These are phyloP conservation scores for Callimorpha dominula DNA, from an alignment of 2,888 invertebrate genomes.

Conservation along the genomic window DNA sequence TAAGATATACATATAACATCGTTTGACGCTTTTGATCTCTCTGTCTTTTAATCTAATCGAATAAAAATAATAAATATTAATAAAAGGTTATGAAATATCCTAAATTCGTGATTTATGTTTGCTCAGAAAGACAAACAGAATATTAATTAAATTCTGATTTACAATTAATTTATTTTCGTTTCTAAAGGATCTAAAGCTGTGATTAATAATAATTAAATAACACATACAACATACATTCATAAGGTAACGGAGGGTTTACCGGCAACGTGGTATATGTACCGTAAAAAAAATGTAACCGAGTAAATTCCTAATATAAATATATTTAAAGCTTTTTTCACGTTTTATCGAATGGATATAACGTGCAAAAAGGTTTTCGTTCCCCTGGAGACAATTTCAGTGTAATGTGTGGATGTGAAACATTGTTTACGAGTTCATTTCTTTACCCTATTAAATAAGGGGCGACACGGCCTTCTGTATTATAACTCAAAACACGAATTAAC, in stretches of 20 bases:
- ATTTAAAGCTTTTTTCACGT: slow-evolving; percentile 47
- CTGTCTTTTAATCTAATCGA: too few species aligned
- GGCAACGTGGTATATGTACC: slow-evolving; percentile 24
- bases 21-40: neutral
- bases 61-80: neutral
- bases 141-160: neutral
- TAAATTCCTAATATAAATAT: slow-evolving; percentile 28
- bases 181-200: neutral
- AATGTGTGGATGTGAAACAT: slow-evolving; percentile 40
- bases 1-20: neutral
- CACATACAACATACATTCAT: slow-evolving; percentile 19
- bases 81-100: neutral
- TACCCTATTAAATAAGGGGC: slow-evolving; percentile 21
- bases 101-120: neutral
- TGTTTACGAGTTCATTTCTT: slow-evolving; percentile 33
- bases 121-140: neutral
- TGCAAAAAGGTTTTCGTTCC: slow-evolving; percentile 53
- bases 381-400: slow-evolving; percentile 43
- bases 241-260: slow-evolving; percentile 23
- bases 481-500: neutral
- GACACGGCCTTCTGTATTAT: slow-evolving; percentile 1
- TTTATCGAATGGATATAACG: slow-evolving; percentile 52
- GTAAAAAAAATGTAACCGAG: slow-evolving; percentile 32
- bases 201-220: slow-evolving; percentile 13
- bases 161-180: neutral